These are phyloP conservation scores for Scaptomyza caliginosa DNA, from an alignment of 2,888 invertebrate genomes.

Conservation along the genomic window DNA sequence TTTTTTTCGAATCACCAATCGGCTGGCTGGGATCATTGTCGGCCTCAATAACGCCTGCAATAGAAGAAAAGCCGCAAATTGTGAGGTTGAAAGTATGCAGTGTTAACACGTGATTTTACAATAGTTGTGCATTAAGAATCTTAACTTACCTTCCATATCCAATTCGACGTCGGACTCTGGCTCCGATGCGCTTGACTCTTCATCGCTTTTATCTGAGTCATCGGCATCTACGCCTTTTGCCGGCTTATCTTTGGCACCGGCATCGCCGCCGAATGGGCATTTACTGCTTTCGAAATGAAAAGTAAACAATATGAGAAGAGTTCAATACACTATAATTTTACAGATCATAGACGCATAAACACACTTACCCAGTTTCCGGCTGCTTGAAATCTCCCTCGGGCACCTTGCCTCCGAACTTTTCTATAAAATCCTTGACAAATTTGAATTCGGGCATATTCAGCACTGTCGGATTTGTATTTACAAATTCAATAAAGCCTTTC, in stretches of 20 bases:
- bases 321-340: neutral
- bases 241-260: conserved; percentile 51
- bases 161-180: conserved; percentile 92
- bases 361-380: conserved; percentile 78
- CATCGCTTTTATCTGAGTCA: conserved; percentile 50
- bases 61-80: conserved; percentile 1
- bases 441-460: conserved; percentile 90
- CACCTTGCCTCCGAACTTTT: conserved; percentile 89
- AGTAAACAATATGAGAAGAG: neutral
- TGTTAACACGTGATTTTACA: conserved; percentile 57
- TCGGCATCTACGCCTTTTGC: conserved; percentile 2
- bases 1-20: conserved; percentile 89
- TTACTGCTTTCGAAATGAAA: conserved; percentile 54
- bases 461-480: conserved; percentile 88
- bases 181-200: conserved; percentile 84
- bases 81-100: conserved; percentile 25
- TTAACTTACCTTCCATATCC: conserved; percentile 88
- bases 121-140: neutral
- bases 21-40: conserved; percentile 86
- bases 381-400: conserved; percentile 85
- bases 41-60: conserved; percentile 80
- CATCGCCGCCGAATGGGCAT: conserved; percentile 81
- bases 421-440: conserved; percentile 92
- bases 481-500: conserved; percentile 89
- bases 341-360: too few relatives aligned